Percentiles rank a stretch among this genome's conserved stretches.
phyloP scores from a whole-genome alignment of 2,113 vertebrate species.

The Nansenia antarctica region DNA sequence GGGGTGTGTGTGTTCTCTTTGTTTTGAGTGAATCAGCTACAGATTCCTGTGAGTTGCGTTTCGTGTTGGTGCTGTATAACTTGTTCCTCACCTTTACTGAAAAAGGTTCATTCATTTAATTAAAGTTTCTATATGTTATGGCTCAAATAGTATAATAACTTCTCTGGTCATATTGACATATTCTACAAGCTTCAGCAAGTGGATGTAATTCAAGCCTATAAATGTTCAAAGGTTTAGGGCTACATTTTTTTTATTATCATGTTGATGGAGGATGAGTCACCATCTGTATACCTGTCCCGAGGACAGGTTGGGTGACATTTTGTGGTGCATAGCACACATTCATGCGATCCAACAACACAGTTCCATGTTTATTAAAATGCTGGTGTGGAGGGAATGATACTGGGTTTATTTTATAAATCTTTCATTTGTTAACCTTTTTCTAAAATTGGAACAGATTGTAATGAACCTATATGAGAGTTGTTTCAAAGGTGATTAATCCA shows the following conservation, averaged over 20 bases:
- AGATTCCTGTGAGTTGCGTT: slow-evolving; percentile 9
- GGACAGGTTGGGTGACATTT: slow-evolving; percentile 4
- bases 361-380: not conserved
- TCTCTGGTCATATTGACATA: not conserved
- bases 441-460: not conserved
- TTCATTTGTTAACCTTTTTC: not conserved
- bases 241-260: not conserved
- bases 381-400: not conserved
- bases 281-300: not conserved
- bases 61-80: slow-evolving; percentile 59
- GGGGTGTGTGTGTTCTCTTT: slow-evolving; percentile 6
- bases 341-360: not conserved
- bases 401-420: not conserved
- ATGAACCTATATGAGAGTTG: not conserved
- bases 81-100: slow-evolving; percentile 55
- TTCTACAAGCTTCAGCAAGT: not conserved
- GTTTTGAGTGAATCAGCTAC: slow-evolving; percentile 34
- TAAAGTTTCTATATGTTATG: too few relatives aligned
- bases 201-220: not conserved
- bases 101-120: not conserved
- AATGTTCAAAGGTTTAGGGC: too few relatives aligned
- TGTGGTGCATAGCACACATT: not conserved
- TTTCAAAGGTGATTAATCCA: too few relatives aligned
- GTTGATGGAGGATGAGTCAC: not conserved
- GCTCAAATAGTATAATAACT: not conserved